Conservation (phyloP, 2,113 vertebrate species). For the Electrona antarctica region DNA sequence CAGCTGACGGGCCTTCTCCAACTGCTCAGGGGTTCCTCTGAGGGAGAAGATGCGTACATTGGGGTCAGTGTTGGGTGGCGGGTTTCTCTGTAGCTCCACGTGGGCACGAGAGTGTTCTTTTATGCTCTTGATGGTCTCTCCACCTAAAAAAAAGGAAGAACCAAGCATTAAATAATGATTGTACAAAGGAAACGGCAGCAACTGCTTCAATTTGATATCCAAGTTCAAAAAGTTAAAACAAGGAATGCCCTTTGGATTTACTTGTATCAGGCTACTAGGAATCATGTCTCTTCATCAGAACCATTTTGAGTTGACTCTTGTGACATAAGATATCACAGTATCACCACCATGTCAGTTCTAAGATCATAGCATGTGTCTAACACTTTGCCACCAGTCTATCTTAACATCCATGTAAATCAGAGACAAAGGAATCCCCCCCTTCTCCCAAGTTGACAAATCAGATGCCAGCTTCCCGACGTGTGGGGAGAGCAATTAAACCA, state of each 20-base stretch:
- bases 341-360: slow-evolving; percentile 16
- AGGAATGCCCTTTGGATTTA: too few relatives aligned
- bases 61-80: slow-evolving; percentile 94
- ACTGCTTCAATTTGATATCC: too few relatives aligned
- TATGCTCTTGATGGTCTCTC: slow-evolving; percentile 98
- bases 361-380: slow-evolving; percentile 54
- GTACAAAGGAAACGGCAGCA: background rate
- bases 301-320: background rate
- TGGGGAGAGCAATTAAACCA: slow-evolving; percentile 76
- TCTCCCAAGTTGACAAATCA: slow-evolving; percentile 47
- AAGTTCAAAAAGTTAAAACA: too few relatives aligned
- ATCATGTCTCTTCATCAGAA: background rate
- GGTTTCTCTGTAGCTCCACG: slow-evolving; percentile 96
- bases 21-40: slow-evolving; percentile 91
- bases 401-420: slow-evolving; percentile 78
- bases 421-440: slow-evolving; percentile 71
- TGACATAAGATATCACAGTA: slow-evolving; percentile 57
- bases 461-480: slow-evolving; percentile 72
- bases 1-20: slow-evolving; percentile 94
- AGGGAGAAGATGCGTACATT: slow-evolving; percentile 94
- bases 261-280: too few relatives aligned
- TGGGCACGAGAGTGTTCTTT: slow-evolving; percentile 98
- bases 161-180: background rate
- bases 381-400: slow-evolving; percentile 66
- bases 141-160: slow-evolving; percentile 76